A percentile compares a stretch with the other conserved stretches of the same genome.
These are phyloP conservation scores for Musca domestica DNA, from an alignment of 1,140 invertebrate genomes.

Conservation along the genomic window DNA sequence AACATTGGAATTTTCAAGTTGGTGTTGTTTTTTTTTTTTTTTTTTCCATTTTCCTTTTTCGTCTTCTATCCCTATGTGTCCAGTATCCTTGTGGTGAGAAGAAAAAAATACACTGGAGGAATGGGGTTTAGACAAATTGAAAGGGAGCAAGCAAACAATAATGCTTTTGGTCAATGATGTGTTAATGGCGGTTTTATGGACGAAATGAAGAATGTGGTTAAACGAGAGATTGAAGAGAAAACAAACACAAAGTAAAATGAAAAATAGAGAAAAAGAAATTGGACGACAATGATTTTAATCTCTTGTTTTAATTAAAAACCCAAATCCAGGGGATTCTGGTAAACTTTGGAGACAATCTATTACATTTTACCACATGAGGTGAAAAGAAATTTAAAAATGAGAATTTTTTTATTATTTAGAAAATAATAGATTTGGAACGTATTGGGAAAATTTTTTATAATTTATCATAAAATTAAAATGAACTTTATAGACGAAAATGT, in stretches of 20 bases:
- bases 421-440: too few relatives aligned
- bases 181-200: constrained; percentile 18
- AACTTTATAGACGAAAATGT: too few relatives aligned
- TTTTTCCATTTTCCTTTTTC: too few relatives aligned
- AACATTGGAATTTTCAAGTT: background rate
- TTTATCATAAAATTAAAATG: too few relatives aligned
- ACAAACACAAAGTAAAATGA: background rate
- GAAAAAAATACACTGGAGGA: background rate
- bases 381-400: too few relatives aligned
- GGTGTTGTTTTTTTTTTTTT: background rate
- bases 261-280: constrained; percentile 2
- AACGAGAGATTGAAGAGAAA: background rate
- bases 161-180: constrained; percentile 19
- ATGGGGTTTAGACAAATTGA: background rate
- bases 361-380: too few relatives aligned
- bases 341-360: background rate
- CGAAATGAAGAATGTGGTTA: background rate
- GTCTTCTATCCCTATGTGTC: too few relatives aligned
- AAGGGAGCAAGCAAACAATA: background rate
- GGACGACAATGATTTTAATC: too few relatives aligned
- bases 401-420: too few relatives aligned
- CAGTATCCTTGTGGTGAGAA: background rate
- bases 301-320: background rate
- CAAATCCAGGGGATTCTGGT: background rate
- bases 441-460: too few relatives aligned